Evolutionary conservation across 2,113 vertebrate species (phyloP), one percentile per base, ranked within the genome.

Genomic region (Cygnus atratus): DNA sequence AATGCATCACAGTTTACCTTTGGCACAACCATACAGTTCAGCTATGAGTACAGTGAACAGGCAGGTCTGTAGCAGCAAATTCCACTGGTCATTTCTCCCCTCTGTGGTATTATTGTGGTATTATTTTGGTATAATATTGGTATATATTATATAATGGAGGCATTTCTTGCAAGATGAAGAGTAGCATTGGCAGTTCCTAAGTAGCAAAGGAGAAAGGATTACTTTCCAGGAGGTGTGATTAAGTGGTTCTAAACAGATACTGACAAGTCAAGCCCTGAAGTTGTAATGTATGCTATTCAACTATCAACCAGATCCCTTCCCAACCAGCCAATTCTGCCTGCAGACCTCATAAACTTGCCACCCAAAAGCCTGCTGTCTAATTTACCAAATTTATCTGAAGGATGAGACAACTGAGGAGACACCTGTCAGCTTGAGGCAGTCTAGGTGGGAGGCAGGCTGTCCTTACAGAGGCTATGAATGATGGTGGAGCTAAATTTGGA

Each of bases 201-300:
- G 70, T 68, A 91, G 92, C 22, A 87, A 86, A 90, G 35, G 48
- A 82, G 46, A 87, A 67, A 78, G 25, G 29, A 87, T 91, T 93
- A 82, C 70, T 25, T 44, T 61, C 25, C 19, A 55, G 80, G 52
- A 88, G 65, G 18, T 81, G 43, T 78, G 61, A 68, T 75, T 54
- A 74, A 87, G 80, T 61, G 12, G 0, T 52, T 82, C 46, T 88
- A 44, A 84, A 48, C 55, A 88, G 59, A 84, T 43, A 71, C 13
- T 16, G 66, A 0, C 55, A 91, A 90, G 52, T 43, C 70, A 81
- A 81, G 57, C 57, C 81, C 57, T 5, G 43, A 93, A 91, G 43
- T 46, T 84, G 41, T 29, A 96, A 29, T 61, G 61, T 78, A 89
- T 89, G 68, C 33, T 88, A 31, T 57, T 48, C 77, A 72, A 37